Base-by-base conservation (phyloP, 2,797 vertebrate genomes). In the Podargus strigoides region DNA sequence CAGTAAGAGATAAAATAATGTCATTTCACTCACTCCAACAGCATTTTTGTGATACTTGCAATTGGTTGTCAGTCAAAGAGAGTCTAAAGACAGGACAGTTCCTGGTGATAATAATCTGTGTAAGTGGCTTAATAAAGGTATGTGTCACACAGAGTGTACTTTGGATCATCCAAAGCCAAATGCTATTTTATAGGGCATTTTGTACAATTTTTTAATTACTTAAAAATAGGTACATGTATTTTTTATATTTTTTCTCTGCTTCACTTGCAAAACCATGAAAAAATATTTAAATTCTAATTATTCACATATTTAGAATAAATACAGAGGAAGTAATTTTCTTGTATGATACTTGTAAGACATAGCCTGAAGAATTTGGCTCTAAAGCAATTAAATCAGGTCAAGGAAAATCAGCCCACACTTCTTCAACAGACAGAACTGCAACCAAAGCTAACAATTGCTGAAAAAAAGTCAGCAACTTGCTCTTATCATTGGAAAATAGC, bases 41-140 rank as follows among this genome's bases (percentile, higher is more conserved):
- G 55, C 20, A 93, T 66, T 87, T 93, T 81, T 90, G 52, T 83
- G 91, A 91, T 94, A 81, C 32, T 80, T 97, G 59, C 67, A 92
- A 87, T 90, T 92, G 81, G 30, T 60, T 94, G 87, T 89, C 72
- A 87, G 66, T 87, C 91, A 97, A 86, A 87, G 52, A 75, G 5
- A 94, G 60, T 30, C 56, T 85, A 93, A 91, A 89, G 34, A 88
- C 37, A 69, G 50, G 53, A 41, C 59, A 85, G 62, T 67, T 83
- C 89, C 63, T 78, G n/a, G 37, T 46, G 64, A 89, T 86, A 78
- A 84, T 69, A 70, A 86, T 68, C 64, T 89, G 67, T 68, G 34
- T 91, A 81, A 96, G 63, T 87, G 85, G 27, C 14, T 90, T 94
- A 94, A 76, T 63, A 89, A 69, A 94, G 42, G 34, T 88, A 66